Evolutionary conservation across 2,888 invertebrate species (phyloP), one percentile per base, ranked within the genome.

Genomic region (Willowsia nigromaculata): DNA sequence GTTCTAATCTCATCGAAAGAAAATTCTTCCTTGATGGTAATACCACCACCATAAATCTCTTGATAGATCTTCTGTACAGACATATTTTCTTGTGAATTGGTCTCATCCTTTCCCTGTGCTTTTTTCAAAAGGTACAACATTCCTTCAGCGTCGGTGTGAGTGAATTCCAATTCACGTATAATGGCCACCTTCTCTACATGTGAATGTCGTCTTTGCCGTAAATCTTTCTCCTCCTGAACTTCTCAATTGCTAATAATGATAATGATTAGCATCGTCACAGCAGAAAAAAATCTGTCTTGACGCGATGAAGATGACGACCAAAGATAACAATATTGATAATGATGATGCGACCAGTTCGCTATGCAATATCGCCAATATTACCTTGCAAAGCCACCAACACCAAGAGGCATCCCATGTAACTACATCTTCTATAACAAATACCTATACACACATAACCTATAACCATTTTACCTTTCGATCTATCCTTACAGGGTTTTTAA

Each of bases 191-290:
- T n/a, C 11, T 33, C n/a, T 27, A n/a, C n/a, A 22, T 30, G 47
- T 30, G 56, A 78, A 13, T 78, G 78, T 50, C 50, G 30, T 30
- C 37, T 37, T n/a, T 81, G 59, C 62, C 81, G 81, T 81, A 81
- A 81, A 81, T 81, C 81, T 81, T 50, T 74, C 43, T 27, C 43
- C 53, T 62, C 62, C 15, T 81, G 62, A 81, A 62, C 33, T 81
- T 81, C 53, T 43, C 81, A 81, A 81, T 81, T 59, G 81, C 40
- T 40, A 81, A 81, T 81, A 81, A 62, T 81, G 62, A 81, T 81
- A 81, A 81, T 81, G 81, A 81, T 62, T 81, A 81, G 37, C 15
- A 81, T 81, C 62, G 27, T 9, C 53, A 37, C 33, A 3, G 3
- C 71, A 71, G 43, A 71, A 25, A 5, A 71, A 43, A 62, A 62